Base-by-base conservation (phyloP, 2,113 vertebrate genomes). In the Uria aalge region DNA sequence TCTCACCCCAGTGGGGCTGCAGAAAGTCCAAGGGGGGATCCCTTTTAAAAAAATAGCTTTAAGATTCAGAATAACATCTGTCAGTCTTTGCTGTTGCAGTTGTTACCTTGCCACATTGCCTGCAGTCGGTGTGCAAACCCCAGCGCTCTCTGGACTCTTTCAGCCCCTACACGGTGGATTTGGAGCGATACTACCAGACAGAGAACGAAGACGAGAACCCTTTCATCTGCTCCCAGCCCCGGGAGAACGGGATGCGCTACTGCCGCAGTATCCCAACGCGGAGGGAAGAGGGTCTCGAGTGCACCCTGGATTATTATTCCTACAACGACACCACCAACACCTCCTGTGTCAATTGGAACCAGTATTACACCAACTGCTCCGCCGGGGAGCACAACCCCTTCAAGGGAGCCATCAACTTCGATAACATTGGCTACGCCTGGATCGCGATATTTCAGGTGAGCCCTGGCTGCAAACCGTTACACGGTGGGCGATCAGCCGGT, bases 351-450 rank as follows among this genome's bases (percentile, higher is more conserved):
- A 99, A 99, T 96, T 99, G 99, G 99, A 99, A 99, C 98, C 99
- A 99, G 96, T 99, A 99, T 97, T 99, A 99, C 88, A 99, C 97
- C 97, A 99, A 99, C 97, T 99, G 99, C 97, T 99, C 99, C 0
- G 99, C 99, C 0, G 99, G 99, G 47, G 97, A 98, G 57, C 97
- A 98, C 98, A 99, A 99, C 98, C 99, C 99, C 52, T 99, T 99
- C 98, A 99, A 99, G 97, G 99, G 98, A 27, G 99, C 99, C 88
- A 99, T 99, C 98, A 99, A 99, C 98, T 99, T 99, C 0, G 99
- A 99, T 96, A 99, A 99, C 98, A 99, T 99, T 6, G 99, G 99
- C 94, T 99, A 99, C 0, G 99, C 99, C 92, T 99, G 99, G 99
- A 99, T 99, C 0, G 99, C 99, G 4, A 99, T 99, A 97, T 99